Evolutionary conservation across 2,797 vertebrate genomes (phyloP).

Genomic region (Scolopax rusticola): DNA sequence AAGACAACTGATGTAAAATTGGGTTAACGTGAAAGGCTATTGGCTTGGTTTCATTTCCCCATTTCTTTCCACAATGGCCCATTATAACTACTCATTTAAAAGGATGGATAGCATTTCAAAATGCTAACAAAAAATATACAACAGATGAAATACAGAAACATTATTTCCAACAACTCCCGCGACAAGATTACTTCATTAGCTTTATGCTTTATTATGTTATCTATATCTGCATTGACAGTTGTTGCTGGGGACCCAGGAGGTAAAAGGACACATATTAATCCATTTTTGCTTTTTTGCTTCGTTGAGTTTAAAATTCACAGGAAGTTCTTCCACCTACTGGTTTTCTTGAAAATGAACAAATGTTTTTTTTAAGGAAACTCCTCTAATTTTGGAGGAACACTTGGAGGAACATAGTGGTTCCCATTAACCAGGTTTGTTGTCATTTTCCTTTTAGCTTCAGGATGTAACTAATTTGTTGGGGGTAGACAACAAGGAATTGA

Average conservation of each 20-base stretch:
- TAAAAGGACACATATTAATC: background rate
- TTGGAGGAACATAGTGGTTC: background rate
- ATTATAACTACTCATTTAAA: background rate
- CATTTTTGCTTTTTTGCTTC: background rate
- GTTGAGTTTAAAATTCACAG: background rate
- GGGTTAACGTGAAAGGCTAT: background rate
- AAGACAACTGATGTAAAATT: slow-evolving; percentile 14
- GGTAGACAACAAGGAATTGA: background rate
- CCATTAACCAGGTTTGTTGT: background rate
- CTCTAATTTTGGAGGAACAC: background rate
- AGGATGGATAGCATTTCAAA: background rate
- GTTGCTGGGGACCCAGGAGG: background rate
- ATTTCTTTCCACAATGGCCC: background rate
- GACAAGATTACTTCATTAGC: background rate
- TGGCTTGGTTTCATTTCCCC: background rate
- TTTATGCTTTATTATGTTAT: background rate
- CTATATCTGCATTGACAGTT: background rate
- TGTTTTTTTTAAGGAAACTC: background rate
- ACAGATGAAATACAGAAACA: background rate
- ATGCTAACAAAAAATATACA: background rate
- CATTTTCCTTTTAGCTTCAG: background rate
- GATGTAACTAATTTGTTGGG: accelerated
- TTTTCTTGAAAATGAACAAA: background rate
- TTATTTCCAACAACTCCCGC: background rate
- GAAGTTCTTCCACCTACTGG: background rate